Base-by-base conservation (phyloP, 2,797 vertebrate species). In the Clarias platycephalus region DNA sequence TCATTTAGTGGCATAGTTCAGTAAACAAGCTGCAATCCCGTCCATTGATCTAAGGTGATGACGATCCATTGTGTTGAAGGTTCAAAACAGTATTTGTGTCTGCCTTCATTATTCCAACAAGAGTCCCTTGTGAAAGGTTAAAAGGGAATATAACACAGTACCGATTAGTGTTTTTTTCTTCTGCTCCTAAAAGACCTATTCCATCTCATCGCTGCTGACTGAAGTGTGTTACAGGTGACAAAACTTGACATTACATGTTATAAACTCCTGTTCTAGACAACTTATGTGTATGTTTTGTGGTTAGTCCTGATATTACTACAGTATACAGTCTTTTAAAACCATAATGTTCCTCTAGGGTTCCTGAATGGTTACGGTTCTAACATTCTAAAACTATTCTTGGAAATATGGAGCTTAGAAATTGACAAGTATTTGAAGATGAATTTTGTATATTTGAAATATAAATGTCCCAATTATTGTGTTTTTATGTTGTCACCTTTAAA, bases 1-100 rank as follows among this genome's bases (percentile, higher is more conserved):
- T 57, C 2, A 31, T 81, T 81, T 83, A 76, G 62, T 83, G 44
- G 7, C 31, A n/a, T 68, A 74, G 78, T 74, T 74, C 66, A 71
- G 57, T 71, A 70, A 34, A 79, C 74, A 66, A 79, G 80, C 74
- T 86, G 81, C 75, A 66, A 72, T 63, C 15, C 74, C 44, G 31
- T 64, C 67, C 57, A 15, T 28, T 24, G 22, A 64, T 66, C 24
- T 49, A 80, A 80, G 53, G 70, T 44, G 44, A 70, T 79, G 72
- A 64, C 26, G 37, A 63, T 79, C 8, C 22, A 18, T n/a, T 79
- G 9, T 37, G 55, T 34, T 58, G 13, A 7, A 62, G 31, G 20
- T 15, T 62, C 6, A 2, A 78, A 40, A 7, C 31, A 16, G 62
- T 85, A 49, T 76, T 68, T 77, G 6, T n/a, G 58, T 68, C 31